phyloP scores from a whole-genome alignment of 2,113 vertebrate genomes.

The Ciconia stormi region DNA sequence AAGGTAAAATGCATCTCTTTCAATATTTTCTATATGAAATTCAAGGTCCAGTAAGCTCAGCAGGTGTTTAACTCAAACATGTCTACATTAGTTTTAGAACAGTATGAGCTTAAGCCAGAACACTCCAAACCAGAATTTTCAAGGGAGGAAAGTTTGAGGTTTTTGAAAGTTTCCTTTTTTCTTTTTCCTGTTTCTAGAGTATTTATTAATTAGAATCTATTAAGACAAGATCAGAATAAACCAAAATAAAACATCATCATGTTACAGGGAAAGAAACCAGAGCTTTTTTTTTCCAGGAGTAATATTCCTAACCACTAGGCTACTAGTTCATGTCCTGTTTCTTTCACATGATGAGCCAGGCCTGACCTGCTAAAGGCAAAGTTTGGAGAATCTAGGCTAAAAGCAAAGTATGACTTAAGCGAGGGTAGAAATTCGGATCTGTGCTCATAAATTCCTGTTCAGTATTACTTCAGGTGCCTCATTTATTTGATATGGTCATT shows the following conservation, averaged over 20 bases:
- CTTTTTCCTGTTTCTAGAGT: not conserved
- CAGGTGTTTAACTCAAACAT: not conserved
- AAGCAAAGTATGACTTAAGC: not conserved
- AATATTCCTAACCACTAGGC: not conserved
- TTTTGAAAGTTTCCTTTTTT: not conserved
- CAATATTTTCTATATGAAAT: not conserved
- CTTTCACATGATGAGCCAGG: not conserved
- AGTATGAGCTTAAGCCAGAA: not conserved
- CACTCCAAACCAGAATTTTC: not conserved
- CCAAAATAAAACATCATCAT: not conserved
- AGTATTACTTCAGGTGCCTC: not conserved
- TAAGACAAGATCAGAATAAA: not conserved
- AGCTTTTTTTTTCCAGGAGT: not conserved
- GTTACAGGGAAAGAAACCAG: not conserved
- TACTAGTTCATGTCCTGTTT: not conserved
- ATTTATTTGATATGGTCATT: not conserved
- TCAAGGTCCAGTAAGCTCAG: not conserved
- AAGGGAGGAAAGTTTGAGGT: not conserved
- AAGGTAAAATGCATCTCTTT: not conserved
- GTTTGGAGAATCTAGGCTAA: not conserved
- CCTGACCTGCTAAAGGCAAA: not conserved
- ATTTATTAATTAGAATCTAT: not conserved
- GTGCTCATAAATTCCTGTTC: not conserved
- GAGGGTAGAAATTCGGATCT: not conserved
- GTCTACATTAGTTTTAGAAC: not conserved